These are phyloP conservation scores for Protobothrops flavoviridis DNA, from an alignment of 2,113 vertebrate species.

Conservation along the genomic window DNA sequence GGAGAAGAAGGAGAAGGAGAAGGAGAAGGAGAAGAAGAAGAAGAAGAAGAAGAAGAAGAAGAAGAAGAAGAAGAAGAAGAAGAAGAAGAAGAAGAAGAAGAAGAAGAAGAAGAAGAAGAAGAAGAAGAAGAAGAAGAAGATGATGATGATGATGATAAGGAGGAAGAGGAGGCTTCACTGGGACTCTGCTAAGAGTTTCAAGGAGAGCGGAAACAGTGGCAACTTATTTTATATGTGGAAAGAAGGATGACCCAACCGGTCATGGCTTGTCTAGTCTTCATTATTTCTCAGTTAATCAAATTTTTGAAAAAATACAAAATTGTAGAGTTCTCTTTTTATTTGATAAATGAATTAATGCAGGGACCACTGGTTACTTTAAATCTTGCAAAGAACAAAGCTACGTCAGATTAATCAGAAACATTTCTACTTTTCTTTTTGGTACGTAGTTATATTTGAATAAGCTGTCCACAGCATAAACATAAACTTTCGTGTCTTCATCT, in stretches of 20 bases:
- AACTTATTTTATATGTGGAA: background rate
- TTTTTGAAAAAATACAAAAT: background rate
- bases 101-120: no score
- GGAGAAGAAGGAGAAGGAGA: no score
- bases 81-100: no score
- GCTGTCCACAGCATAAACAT: constrained; percentile 24
- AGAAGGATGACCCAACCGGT: background rate
- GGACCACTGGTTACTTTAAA: background rate
- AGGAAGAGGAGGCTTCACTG: background rate
- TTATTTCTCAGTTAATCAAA: background rate
- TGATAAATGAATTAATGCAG: background rate
- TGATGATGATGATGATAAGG: background rate
- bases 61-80: no score
- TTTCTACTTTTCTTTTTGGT: constrained; percentile 27
- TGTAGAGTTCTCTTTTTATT: background rate
- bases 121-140: background rate
- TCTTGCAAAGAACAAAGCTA: background rate
- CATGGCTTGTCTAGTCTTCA: background rate
- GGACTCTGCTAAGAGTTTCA: background rate
- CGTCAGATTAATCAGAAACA: background rate
- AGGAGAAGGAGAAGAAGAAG: no score
- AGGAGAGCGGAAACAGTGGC: background rate
- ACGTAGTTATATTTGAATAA: constrained; percentile 7
- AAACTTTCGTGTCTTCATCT: constrained; percentile 41
- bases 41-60: no score